phyloP scores from a whole-genome alignment of 92 coral and sea anemone genomes.

The Parazoanthus swiftii region DNA sequence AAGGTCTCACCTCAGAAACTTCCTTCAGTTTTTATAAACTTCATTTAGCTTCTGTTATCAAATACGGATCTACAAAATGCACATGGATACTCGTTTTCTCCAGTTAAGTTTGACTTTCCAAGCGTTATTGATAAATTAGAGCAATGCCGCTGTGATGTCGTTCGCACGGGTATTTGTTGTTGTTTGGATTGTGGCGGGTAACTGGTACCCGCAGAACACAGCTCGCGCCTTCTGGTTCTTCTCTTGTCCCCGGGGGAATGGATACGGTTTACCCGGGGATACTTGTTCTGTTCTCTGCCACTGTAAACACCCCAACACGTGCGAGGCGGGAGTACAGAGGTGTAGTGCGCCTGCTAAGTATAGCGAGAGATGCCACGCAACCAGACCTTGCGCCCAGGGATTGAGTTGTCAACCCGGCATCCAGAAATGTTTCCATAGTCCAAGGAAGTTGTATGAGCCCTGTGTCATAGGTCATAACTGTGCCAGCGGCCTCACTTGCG shows the following conservation, averaged over 20 bases:
- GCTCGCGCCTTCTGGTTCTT: constrained; percentile 77
- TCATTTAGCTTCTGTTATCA: neutral
- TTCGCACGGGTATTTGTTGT: neutral
- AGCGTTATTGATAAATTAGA: neutral
- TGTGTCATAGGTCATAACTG: constrained; percentile 85
- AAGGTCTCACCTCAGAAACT: neutral
- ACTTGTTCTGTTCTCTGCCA: constrained; percentile 88
- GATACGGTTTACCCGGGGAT: constrained; percentile 83
- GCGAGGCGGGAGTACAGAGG: constrained; percentile 90
- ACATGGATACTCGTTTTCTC: neutral
- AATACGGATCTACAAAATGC: neutral
- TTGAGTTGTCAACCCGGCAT: constrained; percentile 98
- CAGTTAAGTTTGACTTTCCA: neutral
- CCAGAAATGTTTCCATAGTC: constrained; percentile 91
- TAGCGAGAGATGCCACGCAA: constrained; percentile 79
- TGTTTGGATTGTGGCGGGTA: neutral
- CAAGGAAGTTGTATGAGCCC: constrained; percentile 84
- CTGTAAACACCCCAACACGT: constrained; percentile 80
- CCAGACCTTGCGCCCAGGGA: constrained; percentile 84
- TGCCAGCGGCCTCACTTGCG: constrained; percentile 87
- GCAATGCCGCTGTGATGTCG: constrained; percentile 4
- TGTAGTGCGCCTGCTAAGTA: constrained; percentile 76
- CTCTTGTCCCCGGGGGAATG: constrained; percentile 91
- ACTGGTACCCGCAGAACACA: constrained; percentile 36
- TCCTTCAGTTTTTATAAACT: too few relatives aligned